Conservation (phyloP, 2,113 vertebrate genomes). For the Geothlypis trichas region DNA sequence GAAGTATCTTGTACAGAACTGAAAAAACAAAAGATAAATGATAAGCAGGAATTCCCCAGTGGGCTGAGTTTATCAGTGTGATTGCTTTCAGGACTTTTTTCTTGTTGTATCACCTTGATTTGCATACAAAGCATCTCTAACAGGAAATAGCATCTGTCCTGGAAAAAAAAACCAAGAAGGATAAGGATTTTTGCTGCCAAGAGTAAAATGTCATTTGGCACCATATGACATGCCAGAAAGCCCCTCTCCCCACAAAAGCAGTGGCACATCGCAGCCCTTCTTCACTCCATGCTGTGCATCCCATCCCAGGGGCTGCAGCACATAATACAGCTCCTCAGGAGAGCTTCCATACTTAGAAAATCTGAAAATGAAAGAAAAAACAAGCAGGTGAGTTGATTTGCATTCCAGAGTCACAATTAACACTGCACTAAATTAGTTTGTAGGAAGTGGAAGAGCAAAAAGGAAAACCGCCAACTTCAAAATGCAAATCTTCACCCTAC, state of each 20-base stretch:
- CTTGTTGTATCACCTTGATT: neutral
- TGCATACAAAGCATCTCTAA: constrained; percentile 34
- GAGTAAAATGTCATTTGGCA: neutral
- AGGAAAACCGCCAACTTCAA: constrained; percentile 45
- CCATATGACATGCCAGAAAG: neutral
- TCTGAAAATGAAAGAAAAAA: constrained; percentile 60
- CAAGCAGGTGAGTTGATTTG: constrained; percentile 62
- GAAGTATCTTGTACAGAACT: neutral
- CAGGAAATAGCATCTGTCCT: constrained; percentile 7
- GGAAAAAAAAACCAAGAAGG: neutral
- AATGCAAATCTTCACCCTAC: constrained; percentile 54
- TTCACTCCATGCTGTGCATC: neutral
- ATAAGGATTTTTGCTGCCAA: neutral
- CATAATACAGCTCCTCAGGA: neutral
- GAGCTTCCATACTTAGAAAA: constrained; percentile 37
- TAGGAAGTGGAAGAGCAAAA: constrained; percentile 46
- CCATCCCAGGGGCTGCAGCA: neutral
- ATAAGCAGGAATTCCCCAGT: constrained; percentile 31
- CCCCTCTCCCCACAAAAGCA: neutral
- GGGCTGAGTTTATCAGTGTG: neutral
- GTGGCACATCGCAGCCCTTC: neutral
- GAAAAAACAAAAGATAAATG: neutral
- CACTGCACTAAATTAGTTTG: neutral
- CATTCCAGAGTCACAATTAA: constrained; percentile 54
- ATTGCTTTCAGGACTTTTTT: constrained; percentile 20